A percentile compares a stretch with the other conserved stretches of the same genome.
These are phyloP conservation scores for Fragum whitleyi DNA, from an alignment of 2,888 invertebrate species.

Conservation along the genomic window DNA sequence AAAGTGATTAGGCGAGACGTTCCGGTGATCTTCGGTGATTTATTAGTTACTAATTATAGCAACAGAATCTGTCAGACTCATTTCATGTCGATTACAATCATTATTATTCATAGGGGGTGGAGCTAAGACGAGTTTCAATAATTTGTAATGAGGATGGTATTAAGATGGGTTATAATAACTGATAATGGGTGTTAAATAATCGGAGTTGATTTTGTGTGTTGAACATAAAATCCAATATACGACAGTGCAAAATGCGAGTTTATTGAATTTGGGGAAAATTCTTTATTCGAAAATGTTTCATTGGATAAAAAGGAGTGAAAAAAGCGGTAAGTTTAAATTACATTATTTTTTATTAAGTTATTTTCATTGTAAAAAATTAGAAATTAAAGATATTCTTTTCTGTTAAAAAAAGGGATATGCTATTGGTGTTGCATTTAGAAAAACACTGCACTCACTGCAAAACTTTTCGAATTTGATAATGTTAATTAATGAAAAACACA, in stretches of 20 bases:
- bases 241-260: neutral
- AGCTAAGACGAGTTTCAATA: neutral
- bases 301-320: too few relatives aligned
- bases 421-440: too few relatives aligned
- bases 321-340: too few relatives aligned
- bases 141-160: neutral
- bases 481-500: too few relatives aligned
- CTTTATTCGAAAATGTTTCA: neutral
- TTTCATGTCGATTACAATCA: constrained; percentile 4
- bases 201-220: neutral
- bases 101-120: constrained; percentile 25
- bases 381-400: too few relatives aligned
- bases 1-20: constrained; percentile 26
- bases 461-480: too few relatives aligned
- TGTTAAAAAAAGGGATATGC: too few relatives aligned
- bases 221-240: neutral
- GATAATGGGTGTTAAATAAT: neutral
- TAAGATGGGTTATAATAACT: neutral
- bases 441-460: too few relatives aligned
- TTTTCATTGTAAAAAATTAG: too few relatives aligned
- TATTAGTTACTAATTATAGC: constrained; percentile 17
- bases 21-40: constrained; percentile 7
- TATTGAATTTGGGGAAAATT: too few relatives aligned
- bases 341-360: too few relatives aligned
- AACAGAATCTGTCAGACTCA: constrained; percentile 12